Evolutionary conservation across 1,140 invertebrate genomes (phyloP).

Genomic region (Bicyclus anynana): DNA sequence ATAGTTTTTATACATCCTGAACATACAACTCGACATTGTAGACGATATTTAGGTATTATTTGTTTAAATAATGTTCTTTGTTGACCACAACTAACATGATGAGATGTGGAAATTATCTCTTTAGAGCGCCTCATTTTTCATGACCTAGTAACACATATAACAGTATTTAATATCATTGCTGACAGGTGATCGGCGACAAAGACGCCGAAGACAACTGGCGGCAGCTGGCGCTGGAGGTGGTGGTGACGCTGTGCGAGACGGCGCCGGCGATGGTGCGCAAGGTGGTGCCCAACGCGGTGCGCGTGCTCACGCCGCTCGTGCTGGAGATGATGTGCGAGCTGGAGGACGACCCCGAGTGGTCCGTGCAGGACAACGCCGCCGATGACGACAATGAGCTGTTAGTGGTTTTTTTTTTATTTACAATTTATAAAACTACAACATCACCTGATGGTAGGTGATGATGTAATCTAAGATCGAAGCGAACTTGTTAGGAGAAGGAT

Average conservation of each 20-base stretch:
- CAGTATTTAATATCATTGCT: neutral
- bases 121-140: no score
- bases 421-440: no score
- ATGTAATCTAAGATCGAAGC: no score
- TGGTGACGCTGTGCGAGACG: conserved; percentile 96
- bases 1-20: no score
- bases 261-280: conserved; percentile 97
- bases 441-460: no score
- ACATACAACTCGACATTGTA: no score
- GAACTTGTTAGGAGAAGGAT: no score
- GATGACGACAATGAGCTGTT: conserved; percentile 90
- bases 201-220: conserved; percentile 91
- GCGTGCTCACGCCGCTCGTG: conserved; percentile 87
- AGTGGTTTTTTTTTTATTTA: conserved; percentile 22
- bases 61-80: no score
- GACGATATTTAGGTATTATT: no score
- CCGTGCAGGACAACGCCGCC: conserved; percentile 85
- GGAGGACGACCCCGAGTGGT: conserved; percentile 95
- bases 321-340: conserved; percentile 98
- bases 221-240: conserved; percentile 94
- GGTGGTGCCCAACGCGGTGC: conserved; percentile 88
- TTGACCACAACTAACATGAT: no score
- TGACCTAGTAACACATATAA: no score
- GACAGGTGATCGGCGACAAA: conserved; percentile 74
- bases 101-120: no score